Evolutionary conservation across 1,140 invertebrate genomes (phyloP).

Genomic region (Dinothrombium tinctorium): DNA sequence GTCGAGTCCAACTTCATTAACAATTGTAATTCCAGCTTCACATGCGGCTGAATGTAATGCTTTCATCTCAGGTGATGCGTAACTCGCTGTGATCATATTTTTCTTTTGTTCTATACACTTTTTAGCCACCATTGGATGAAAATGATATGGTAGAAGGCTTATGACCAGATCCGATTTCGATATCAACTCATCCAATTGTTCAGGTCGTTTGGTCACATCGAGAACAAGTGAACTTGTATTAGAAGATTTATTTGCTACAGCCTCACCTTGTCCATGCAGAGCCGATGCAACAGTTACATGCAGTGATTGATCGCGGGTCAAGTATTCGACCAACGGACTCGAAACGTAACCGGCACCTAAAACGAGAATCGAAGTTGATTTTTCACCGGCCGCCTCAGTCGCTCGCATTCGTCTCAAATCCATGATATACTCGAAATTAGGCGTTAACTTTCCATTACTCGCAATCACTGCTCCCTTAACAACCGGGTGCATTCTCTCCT

Average conservation of each 20-base stretch:
- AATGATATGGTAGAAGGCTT: slow-evolving; percentile 69
- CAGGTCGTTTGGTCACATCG: slow-evolving; percentile 41
- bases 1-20: slow-evolving; percentile 90
- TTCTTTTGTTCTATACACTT: slow-evolving; percentile 58
- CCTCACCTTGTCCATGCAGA: slow-evolving; percentile 39
- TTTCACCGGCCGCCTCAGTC: slow-evolving; percentile 6
- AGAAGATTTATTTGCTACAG: slow-evolving; percentile 42
- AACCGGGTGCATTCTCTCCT: slow-evolving; percentile 45
- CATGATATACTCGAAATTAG: slow-evolving; percentile 81
- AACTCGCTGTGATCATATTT: slow-evolving; percentile 92
- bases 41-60: slow-evolving; percentile 49
- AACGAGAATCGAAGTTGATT: slow-evolving; percentile 40
- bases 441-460: slow-evolving; percentile 72
- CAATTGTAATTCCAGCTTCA: slow-evolving; percentile 59
- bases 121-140: slow-evolving; percentile 59
- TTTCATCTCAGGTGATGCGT: slow-evolving; percentile 57
- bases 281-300: slow-evolving; percentile 41
- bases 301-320: slow-evolving; percentile 50
- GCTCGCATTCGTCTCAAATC: slow-evolving; percentile 39
- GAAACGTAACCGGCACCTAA: slow-evolving; percentile 87
- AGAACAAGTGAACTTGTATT: slow-evolving; percentile 58
- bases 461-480: slow-evolving; percentile 80
- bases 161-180: slow-evolving; percentile 51
- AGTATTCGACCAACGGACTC: slow-evolving; percentile 66
- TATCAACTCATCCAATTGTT: slow-evolving; percentile 44